phyloP scores from a whole-genome alignment of 2,797 vertebrate genomes.

The Lutjanus argentimaculatus region DNA sequence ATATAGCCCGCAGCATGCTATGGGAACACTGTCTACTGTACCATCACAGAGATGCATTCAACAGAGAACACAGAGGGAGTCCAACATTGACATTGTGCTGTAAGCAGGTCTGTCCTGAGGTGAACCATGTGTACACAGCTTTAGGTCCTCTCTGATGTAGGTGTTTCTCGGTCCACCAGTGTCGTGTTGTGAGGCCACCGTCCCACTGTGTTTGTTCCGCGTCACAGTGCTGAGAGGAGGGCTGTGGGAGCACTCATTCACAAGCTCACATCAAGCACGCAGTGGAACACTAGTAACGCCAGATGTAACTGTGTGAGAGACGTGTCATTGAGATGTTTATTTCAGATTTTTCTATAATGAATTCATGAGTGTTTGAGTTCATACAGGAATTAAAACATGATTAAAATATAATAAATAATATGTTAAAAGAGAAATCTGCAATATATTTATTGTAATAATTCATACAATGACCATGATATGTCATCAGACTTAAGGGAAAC shows the following conservation, averaged over 20 bases:
- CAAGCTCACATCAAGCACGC: slow-evolving; percentile 25
- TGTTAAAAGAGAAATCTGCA: too few relatives aligned
- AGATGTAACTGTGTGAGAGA: too few relatives aligned
- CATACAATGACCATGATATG: too few relatives aligned
- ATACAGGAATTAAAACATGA: too few relatives aligned
- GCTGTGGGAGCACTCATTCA: slow-evolving; percentile 55
- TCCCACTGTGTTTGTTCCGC: slow-evolving; percentile 90
- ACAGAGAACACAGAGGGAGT: slow-evolving; percentile 67
- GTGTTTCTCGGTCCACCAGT: slow-evolving; percentile 81
- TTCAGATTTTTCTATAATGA: too few relatives aligned
- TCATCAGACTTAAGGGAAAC: too few relatives aligned
- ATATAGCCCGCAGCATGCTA: slow-evolving; percentile 56
- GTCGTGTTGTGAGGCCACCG: slow-evolving; percentile 87
- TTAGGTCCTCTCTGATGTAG: slow-evolving; percentile 93
- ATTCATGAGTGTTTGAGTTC: too few relatives aligned
- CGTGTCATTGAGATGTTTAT: too few relatives aligned
- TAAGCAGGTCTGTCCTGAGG: slow-evolving; percentile 73
- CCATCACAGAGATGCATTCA: slow-evolving; percentile 63
- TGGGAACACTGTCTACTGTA: slow-evolving; percentile 54
- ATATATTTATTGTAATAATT: too few relatives aligned
- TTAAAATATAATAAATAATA: too few relatives aligned
- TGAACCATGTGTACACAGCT: slow-evolving; percentile 79
- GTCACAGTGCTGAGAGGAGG: slow-evolving; percentile 77
- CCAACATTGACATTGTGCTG: slow-evolving; percentile 63
- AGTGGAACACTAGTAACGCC: not conserved